These are phyloP conservation scores for Epinephelus awoara DNA, from an alignment of 2,797 vertebrate genomes.

Conservation along the genomic window DNA sequence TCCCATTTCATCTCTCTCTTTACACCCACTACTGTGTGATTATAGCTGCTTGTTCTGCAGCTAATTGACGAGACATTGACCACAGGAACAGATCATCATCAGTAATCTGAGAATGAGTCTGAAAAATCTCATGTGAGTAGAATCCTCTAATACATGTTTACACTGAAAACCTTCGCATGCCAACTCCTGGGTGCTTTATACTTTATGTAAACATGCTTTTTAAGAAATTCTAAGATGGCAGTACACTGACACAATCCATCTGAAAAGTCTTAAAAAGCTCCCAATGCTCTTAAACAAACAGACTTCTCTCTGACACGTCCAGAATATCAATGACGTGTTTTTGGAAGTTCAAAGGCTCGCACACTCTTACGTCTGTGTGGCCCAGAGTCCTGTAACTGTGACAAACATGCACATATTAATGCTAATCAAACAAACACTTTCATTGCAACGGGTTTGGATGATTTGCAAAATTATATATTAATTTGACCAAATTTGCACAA, in stretches of 20 bases:
- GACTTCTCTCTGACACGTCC: constrained; percentile 3
- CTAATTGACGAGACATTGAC: not conserved
- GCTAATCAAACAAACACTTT: constrained; percentile 27
- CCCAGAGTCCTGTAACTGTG: constrained; percentile 19
- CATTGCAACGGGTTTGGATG: not conserved
- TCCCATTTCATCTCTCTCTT: constrained; percentile 11
- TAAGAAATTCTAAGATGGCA: constrained; percentile 17
- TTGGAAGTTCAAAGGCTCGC: constrained; percentile 38
- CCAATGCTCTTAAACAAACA: constrained; percentile 21
- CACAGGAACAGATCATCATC: not conserved
- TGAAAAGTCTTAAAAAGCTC: constrained; percentile 19
- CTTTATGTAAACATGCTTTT: constrained; percentile 27
- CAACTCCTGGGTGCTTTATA: not conserved
- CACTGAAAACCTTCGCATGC: not conserved
- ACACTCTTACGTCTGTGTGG: constrained; percentile 4
- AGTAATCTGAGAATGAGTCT: not conserved
- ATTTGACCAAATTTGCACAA: not conserved
- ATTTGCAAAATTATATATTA: not conserved
- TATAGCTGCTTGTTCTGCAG: not conserved
- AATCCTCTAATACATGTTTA: not conserved
- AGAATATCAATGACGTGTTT: constrained; percentile 48
- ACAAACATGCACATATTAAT: constrained; percentile 42
- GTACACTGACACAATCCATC: constrained; percentile 18
- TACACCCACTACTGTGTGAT: not conserved
- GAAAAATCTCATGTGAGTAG: not conserved